A percentile compares a stretch with the other conserved stretches of the same genome.
Conservation (phyloP, 1,140 invertebrate genomes). For the Oscheius sp. region DNA sequence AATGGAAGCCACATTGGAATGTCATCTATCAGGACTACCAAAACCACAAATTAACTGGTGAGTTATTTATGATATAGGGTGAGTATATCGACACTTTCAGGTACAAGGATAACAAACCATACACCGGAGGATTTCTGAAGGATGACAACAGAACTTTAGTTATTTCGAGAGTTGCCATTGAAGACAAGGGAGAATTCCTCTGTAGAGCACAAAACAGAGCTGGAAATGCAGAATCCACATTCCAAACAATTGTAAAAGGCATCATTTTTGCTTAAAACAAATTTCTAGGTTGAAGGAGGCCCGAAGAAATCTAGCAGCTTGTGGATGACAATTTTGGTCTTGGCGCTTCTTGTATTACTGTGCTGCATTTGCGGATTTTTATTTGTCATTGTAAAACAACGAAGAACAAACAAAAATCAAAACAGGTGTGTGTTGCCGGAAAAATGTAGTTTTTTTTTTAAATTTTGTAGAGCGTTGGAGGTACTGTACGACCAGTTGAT, state of each 20-base stretch:
- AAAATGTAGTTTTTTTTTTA: too few species aligned
- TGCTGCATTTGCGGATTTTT: neutral
- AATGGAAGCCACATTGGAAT: neutral
- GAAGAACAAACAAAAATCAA: conserved; percentile 4
- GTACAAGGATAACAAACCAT: conserved; percentile 1
- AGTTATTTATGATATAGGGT: neutral
- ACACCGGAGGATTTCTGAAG: conserved; percentile 1
- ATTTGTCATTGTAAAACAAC: neutral
- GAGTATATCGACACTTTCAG: neutral
- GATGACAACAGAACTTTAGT: conserved; percentile 2
- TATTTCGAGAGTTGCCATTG: neutral
- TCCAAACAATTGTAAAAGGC: conserved; percentile 8
- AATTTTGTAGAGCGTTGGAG: neutral
- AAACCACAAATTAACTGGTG: neutral
- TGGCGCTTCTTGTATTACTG: neutral
- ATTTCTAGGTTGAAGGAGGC: neutral
- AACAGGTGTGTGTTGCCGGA: neutral
- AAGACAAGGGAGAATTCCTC: neutral
- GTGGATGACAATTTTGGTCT: neutral
- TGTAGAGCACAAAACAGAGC: conserved; percentile 9
- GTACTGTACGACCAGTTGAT: conserved; percentile 17
- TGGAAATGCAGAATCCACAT: neutral
- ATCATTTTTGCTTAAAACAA: neutral
- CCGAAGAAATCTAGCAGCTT: neutral
- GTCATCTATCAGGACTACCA: neutral